Conservation (phyloP, 2,888 invertebrate genomes). For the Scaptomyza flava region DNA sequence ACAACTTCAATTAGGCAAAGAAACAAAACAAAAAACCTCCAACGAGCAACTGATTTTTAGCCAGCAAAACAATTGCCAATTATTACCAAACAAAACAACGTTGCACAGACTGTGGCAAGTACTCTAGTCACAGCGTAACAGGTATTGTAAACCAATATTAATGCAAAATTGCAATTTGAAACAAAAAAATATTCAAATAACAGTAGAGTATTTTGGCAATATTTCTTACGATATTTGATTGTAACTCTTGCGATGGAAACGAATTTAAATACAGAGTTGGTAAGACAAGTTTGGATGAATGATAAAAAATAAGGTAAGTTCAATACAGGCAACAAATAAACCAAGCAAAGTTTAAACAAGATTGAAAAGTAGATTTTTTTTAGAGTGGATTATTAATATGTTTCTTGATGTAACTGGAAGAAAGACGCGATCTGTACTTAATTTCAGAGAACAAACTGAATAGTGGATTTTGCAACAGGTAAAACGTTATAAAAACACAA, state of each 20-base stretch:
- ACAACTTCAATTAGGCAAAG: slow-evolving; percentile 75
- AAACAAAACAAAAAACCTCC: slow-evolving; percentile 26
- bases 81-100: slow-evolving; percentile 47
- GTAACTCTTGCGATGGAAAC: background rate
- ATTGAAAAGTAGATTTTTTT: too few relatives aligned
- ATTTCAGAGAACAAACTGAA: too few relatives aligned
- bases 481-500: slow-evolving; percentile 40
- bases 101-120: background rate
- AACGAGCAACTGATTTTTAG: slow-evolving; percentile 31
- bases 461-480: background rate
- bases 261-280: background rate
- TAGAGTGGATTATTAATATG: too few relatives aligned
- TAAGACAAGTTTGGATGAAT: background rate
- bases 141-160: slow-evolving; percentile 15
- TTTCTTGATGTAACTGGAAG: too few relatives aligned
- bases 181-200: slow-evolving; percentile 13
- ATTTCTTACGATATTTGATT: slow-evolving; percentile 10
- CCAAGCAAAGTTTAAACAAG: too few relatives aligned
- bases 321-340: too few relatives aligned
- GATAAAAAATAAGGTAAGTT: background rate
- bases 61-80: slow-evolving; percentile 70
- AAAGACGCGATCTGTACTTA: too few relatives aligned
- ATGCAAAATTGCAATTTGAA: slow-evolving; percentile 48
- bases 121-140: background rate
- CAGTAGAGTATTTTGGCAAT: slow-evolving; percentile 1